Evolutionary conservation across 2,797 vertebrate species (phyloP), one percentile per base, ranked within the genome.

Genomic region (Amazonetta brasiliensis): DNA sequence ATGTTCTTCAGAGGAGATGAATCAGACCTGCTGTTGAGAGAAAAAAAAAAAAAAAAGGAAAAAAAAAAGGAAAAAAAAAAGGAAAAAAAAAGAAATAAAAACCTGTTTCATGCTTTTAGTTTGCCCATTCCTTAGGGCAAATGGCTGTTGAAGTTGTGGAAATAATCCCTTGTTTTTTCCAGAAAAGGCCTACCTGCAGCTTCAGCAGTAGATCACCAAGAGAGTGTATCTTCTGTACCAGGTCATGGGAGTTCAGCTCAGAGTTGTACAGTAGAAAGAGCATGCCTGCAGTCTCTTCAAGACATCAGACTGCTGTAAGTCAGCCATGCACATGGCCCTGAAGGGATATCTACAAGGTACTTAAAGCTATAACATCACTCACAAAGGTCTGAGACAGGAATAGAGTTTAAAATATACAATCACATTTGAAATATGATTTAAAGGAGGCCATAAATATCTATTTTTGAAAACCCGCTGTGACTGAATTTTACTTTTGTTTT

Each of bases 181-280:
- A 94, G 88, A 93, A 96, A 95, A 88, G 78, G 75, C 92, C 95
- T 96, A 95, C 90, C 89, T 95, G 83, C 86, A 95, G 89, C 92
- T 94, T 96, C 92, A 92, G 87, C 90, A 87, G 72, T 37, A 54
- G 92, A 97, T 96, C 92, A 90, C 91, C 89, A 94, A 84, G 89
- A 97, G 75, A 97, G 68, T n/a, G 28, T 90, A 66, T 89, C 85
- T 95, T 97, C 96, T 96, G 81, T 95, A 86, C 67, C 79, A 88
- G 97, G 95, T 97, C 97, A 97, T 73, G 69, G 95, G 94, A 97
- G 96, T 97, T 97, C 96, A 97, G 83, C 50, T 69, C 78, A 48
- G 84, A 95, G 83, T 72, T 96, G 93, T 96, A 95, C 77, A 91
- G 92, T 89, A 96, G 95, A 96, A 97, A 97, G 90, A 95, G 78